Evolutionary conservation across 2,797 vertebrate species (phyloP).

Genomic region (Molossus alvarezi): DNA sequence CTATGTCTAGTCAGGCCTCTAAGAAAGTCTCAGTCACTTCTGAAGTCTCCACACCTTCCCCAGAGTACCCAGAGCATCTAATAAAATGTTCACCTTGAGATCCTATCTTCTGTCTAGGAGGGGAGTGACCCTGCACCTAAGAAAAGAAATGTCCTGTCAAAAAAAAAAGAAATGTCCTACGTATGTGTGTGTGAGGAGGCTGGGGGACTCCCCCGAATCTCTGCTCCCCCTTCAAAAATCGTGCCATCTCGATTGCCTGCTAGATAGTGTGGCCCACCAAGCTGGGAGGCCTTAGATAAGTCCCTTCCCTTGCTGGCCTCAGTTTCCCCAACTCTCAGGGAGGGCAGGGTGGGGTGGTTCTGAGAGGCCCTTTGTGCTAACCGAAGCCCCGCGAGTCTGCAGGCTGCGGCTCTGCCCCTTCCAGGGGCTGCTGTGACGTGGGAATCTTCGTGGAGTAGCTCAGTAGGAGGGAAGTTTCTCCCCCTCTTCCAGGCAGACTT

Average conservation of each 20-base stretch:
- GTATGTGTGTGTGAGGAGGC: fast-evolving
- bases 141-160: not conserved
- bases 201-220: not conserved
- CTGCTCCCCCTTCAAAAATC: not conserved
- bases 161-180: too few species aligned
- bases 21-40: not conserved
- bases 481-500: not conserved
- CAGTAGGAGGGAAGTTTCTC: not conserved
- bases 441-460: not conserved
- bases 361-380: not conserved
- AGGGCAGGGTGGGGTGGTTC: not conserved
- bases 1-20: not conserved
- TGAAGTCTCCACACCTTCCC: not conserved
- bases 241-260: not conserved
- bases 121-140: not conserved
- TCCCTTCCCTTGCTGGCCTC: not conserved
- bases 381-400: not conserved
- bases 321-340: slow-evolving; percentile 37
- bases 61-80: not conserved
- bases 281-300: not conserved
- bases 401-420: not conserved
- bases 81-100: not conserved
- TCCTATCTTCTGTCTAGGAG: not conserved
- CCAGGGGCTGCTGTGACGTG: not conserved
- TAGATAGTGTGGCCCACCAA: not conserved